These are phyloP conservation scores for Coregonus clupeaformis DNA, from an alignment of 2,113 vertebrate genomes.

Conservation along the genomic window DNA sequence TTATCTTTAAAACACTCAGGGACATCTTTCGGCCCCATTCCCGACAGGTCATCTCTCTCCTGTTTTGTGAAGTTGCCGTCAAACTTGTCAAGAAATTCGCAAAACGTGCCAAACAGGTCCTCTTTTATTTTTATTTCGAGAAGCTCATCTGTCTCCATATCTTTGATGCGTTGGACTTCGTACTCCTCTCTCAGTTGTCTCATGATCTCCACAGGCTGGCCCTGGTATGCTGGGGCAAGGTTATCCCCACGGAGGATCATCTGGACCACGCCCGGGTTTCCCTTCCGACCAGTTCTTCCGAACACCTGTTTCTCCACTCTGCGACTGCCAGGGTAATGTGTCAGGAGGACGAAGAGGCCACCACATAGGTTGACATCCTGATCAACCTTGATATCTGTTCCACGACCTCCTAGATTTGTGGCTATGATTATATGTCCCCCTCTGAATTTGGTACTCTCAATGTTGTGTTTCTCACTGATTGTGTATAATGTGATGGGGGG, in stretches of 20 bases:
- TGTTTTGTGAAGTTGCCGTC: too few species aligned
- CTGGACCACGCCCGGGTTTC: slow-evolving; percentile 43
- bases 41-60: too few species aligned
- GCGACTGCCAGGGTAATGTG: slow-evolving; percentile 6
- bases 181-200: slow-evolving; percentile 28
- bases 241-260: slow-evolving; percentile 27
- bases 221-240: slow-evolving; percentile 29
- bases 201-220: slow-evolving; percentile 31
- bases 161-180: slow-evolving; percentile 16
- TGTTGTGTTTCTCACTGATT: too few species aligned
- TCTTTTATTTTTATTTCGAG: too few species aligned
- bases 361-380: slow-evolving; percentile 22
- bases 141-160: slow-evolving; percentile 17
- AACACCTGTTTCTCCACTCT: slow-evolving; percentile 45
- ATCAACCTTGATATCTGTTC: slow-evolving; percentile 37
- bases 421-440: too few species aligned
- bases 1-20: too few species aligned
- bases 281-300: slow-evolving; percentile 38
- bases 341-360: slow-evolving; percentile 27
- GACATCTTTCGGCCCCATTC: too few species aligned
- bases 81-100: too few species aligned
- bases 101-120: too few species aligned
- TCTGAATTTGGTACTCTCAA: too few species aligned
- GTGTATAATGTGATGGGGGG: too few species aligned
- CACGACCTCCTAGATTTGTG: background rate